phyloP scores from a whole-genome alignment of 2,113 vertebrate genomes.

The Embiotoca jacksoni region DNA sequence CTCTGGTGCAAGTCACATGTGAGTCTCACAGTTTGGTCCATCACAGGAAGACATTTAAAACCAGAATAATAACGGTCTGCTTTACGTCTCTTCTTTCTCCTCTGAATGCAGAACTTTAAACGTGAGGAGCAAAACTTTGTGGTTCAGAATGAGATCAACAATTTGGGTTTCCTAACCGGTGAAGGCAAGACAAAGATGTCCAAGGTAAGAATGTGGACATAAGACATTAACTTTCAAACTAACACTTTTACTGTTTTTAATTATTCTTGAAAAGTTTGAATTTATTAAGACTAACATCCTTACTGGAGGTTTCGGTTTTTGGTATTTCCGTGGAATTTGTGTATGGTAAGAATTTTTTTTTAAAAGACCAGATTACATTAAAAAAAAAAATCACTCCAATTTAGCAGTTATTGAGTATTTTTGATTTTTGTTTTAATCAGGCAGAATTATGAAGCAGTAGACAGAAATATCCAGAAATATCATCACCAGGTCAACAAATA shows the following conservation, averaged over 20 bases:
- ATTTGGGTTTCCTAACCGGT: slow-evolving; percentile 95
- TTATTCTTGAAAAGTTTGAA: too few species aligned
- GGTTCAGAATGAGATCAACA: slow-evolving; percentile 99
- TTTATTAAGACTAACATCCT: too few species aligned
- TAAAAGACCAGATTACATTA: too few species aligned
- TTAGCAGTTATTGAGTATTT: too few species aligned
- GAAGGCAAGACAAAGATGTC: slow-evolving; percentile 97
- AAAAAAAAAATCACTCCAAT: too few species aligned
- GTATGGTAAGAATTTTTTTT: too few species aligned
- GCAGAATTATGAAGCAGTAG: neutral
- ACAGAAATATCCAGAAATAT: neutral
- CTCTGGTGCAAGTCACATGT: slow-evolving; percentile 98
- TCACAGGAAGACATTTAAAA: neutral
- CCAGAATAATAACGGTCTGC: neutral
- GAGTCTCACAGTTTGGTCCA: slow-evolving; percentile 62
- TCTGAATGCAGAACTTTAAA: slow-evolving; percentile 92
- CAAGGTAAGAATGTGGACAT: slow-evolving; percentile 85
- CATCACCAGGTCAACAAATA: too few species aligned
- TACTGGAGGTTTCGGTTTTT: too few species aligned
- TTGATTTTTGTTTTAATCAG: neutral
- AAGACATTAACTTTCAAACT: too few species aligned
- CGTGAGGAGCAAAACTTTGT: slow-evolving; percentile 99
- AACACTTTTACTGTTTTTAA: too few species aligned
- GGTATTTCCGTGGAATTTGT: too few species aligned
- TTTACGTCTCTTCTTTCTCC: neutral